A percentile compares a stretch with the other conserved stretches of the same genome.
These are phyloP conservation scores for Turdus rufiventris DNA, from an alignment of 2,113 vertebrate species.

Conservation along the genomic window DNA sequence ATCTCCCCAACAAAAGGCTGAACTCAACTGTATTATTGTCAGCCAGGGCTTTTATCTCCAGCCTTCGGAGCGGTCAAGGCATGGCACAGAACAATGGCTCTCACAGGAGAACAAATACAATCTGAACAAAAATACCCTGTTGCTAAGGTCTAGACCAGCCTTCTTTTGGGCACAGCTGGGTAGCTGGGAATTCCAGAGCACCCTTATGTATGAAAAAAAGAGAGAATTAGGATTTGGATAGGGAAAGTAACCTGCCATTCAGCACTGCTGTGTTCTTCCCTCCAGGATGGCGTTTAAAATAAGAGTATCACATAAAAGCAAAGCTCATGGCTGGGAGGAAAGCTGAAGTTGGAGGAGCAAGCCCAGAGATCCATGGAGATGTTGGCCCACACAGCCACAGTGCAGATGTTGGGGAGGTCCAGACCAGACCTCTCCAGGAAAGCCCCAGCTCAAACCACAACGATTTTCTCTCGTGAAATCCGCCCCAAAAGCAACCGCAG, in stretches of 20 bases:
- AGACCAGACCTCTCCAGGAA: background rate
- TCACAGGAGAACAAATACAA: background rate
- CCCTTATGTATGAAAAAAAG: background rate
- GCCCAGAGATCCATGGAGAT: background rate
- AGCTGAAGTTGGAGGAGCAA: background rate
- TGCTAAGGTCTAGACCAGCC: conserved; percentile 24
- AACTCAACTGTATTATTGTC: background rate
- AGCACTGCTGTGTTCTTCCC: background rate
- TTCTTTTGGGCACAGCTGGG: background rate
- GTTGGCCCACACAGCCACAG: background rate
- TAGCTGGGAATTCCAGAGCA: background rate
- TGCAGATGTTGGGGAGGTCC: rapidly evolving
- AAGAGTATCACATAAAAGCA: background rate
- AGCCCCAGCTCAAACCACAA: background rate
- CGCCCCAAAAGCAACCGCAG: background rate
- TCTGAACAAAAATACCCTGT: conserved; percentile 7
- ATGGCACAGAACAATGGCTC: conserved; percentile 16
- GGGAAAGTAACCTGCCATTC: background rate
- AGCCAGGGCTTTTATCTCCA: conserved; percentile 3
- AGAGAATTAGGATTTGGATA: background rate
- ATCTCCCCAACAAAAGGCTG: conserved; percentile 33
- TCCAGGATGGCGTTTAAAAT: background rate
- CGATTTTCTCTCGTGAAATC: background rate
- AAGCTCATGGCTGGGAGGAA: background rate
- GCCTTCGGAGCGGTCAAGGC: background rate